Evolutionary conservation across 2,888 invertebrate genomes (phyloP), one percentile per base, ranked within the genome.

Genomic region (Patella depressa): DNA sequence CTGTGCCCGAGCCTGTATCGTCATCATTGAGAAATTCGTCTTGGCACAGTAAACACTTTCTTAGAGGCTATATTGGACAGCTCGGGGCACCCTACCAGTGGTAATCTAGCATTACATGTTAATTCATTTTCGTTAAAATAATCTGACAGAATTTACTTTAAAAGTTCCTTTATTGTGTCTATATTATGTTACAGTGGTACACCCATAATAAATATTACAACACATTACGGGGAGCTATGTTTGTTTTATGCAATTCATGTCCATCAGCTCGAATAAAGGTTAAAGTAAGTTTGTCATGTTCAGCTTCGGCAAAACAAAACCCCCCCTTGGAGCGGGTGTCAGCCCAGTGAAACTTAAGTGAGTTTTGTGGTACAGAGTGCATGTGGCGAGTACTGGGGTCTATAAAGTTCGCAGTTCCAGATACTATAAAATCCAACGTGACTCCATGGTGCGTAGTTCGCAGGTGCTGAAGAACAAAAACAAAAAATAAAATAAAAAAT

Each of bases 241-340:
- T 19, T 65, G 65, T 65, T 65, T 65, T 24, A 24, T 65, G 24
- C 65, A 65, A 65, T 19, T 65, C 24, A 24, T 65, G 65, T 12
- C 65, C 65, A 24, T 65, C 65, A 19, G 65, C 65, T 24, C 65
- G 65, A 65, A 65, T 65, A 65, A 24, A 65, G 19, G 65, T 65
- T 12, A 65, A 65, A 9, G 65, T 24, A 12, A 24, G 19, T 65
- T 24, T 65, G 19, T 65, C 19, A 11, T 19, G 24, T 24, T 11
- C 14, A 24, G 24, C 14, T 4, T 65, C 65, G 24, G 65, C 65
- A 19, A 65, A 65, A 65, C 12, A 19, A 65, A 65, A 65, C 12
- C 65, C 65, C 24, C 65, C 65, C 11, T 15, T 19, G 24, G 19
- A 24, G 24, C 24, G 24, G 24, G 65, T 65, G 65, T 65, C 65